A percentile compares a stretch with the other conserved stretches of the same genome.
Conservation (phyloP, 2,888 invertebrate species). For the Stenoptilia bipunctidactyla region DNA sequence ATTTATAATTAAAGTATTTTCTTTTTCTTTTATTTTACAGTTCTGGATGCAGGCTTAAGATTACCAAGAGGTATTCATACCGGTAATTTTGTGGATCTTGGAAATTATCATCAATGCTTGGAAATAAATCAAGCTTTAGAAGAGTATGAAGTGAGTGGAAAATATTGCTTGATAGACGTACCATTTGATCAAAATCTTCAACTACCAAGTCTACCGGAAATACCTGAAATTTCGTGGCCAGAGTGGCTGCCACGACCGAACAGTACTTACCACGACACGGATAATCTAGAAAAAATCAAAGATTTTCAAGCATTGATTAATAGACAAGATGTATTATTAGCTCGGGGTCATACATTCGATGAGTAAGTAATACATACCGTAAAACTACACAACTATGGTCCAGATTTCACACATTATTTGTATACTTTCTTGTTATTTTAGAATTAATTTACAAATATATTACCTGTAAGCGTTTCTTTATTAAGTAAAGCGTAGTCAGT, state of each 20-base stretch:
- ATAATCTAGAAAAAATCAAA: background rate
- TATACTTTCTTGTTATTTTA: too few relatives aligned
- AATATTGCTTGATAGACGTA: slow-evolving; percentile 37
- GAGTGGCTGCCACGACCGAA: slow-evolving; percentile 12
- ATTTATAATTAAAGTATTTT: too few relatives aligned
- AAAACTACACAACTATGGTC: too few relatives aligned
- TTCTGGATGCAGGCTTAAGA: slow-evolving; percentile 15
- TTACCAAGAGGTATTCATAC: slow-evolving; percentile 16
- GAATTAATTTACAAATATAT: too few relatives aligned
- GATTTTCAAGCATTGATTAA: background rate
- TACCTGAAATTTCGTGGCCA: slow-evolving; percentile 12
- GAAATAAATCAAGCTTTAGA: slow-evolving; percentile 14
- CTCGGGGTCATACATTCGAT: too few relatives aligned
- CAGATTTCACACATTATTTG: too few relatives aligned
- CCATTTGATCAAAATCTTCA: slow-evolving; percentile 25
- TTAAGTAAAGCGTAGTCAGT: too few relatives aligned
- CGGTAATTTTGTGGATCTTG: slow-evolving; percentile 14
- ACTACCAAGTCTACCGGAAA: slow-evolving; percentile 17
- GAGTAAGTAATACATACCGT: too few relatives aligned
- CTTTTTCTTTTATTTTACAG: background rate
- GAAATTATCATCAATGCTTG: slow-evolving; percentile 18
- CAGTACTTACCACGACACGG: background rate
- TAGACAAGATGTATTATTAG: background rate
- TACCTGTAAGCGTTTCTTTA: too few relatives aligned
- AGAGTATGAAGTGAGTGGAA: slow-evolving; percentile 31